Evolutionary conservation across 2,797 vertebrate species (phyloP).

Genomic region (Oceanodroma leucorhoa): DNA sequence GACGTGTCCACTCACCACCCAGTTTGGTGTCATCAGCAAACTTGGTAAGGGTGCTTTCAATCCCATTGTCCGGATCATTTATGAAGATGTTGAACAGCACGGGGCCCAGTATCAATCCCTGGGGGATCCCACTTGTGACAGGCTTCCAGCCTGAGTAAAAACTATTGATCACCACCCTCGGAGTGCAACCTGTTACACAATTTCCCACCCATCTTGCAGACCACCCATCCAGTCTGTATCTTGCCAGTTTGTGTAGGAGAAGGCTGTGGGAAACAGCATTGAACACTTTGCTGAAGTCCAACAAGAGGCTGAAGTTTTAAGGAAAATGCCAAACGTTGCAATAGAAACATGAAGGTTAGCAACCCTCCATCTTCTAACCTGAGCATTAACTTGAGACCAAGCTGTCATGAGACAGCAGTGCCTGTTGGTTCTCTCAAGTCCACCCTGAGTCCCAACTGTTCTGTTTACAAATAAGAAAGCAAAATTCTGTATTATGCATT

Average conservation of each 20-base stretch:
- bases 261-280: neutral
- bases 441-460: neutral
- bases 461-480: neutral
- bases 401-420: accelerated
- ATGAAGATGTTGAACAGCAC: neutral
- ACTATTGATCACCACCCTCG: neutral
- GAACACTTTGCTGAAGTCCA: neutral
- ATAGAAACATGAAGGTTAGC: neutral
- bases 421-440: neutral
- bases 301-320: neutral
- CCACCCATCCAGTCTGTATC: neutral
- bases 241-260: neutral
- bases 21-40: neutral
- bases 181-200: neutral
- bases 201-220: neutral
- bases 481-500: neutral
- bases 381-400: neutral
- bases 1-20: neutral
- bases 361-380: neutral
- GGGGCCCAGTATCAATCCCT: neutral
- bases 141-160: neutral
- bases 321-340: neutral
- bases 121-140: neutral
- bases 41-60: neutral
- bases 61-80: neutral